Evolutionary conservation across 2,113 vertebrate genomes (phyloP), one percentile per base, ranked within the genome.

Genomic region (Pholis gunnellus): DNA sequence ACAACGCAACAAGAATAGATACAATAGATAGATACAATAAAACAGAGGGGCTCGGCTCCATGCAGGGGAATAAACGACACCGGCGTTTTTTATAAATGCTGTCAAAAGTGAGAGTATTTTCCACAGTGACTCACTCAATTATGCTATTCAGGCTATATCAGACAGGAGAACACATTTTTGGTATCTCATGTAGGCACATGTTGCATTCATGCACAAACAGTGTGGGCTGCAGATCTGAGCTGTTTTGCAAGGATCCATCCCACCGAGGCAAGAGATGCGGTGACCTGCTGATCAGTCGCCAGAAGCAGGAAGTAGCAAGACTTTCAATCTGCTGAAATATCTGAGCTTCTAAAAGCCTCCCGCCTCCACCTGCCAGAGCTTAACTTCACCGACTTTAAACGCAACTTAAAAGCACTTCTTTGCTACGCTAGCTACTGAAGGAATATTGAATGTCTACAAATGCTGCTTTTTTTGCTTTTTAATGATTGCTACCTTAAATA

Each of bases 121-220:
- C 29, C 29, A 67, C 68, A 38, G 54, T 22, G 14, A 63, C 64
- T 69, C 14, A 7, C 27, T 38, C 27, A 52, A 29, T 79, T n/a
- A 31, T 64, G 34, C 61, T 40, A 54, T 54, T 61, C 42, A 81
- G 27, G 34, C 52, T 60, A 18, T 13, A 57, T 40, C 54, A 36
- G 56, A 54, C 46, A 44, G 46, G 56, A 22, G 68, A 44, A 56
- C 17, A n/a, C 13, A 1, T 6, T 27, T 29, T 20, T 20, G 27
- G 6, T 20, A 14, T 60, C 34, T 74, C 31, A 52, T 74, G 61
- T 48, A n/a, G 52, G 54, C 79, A 36, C 52, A 52, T 81, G 71
- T 61, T 61, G 54, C 63, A 74, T 59, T 38, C 6, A 44, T 57
- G 50, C 78, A 73, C 29, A 48, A 36, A 74, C 54, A 18, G n/a